Conservation (phyloP, 2,888 invertebrate genomes). For the Blera fallax region DNA sequence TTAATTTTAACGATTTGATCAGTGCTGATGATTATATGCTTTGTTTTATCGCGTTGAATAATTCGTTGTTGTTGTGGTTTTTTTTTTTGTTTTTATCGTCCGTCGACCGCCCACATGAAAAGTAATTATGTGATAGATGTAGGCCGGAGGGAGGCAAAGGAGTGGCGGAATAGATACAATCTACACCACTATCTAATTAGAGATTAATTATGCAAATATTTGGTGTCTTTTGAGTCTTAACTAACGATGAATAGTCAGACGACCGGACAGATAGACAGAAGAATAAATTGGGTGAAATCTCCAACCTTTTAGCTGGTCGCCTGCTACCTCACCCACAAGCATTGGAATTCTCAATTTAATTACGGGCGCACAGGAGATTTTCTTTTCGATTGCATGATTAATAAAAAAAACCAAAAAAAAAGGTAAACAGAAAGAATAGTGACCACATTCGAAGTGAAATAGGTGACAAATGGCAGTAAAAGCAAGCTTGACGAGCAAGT, state of each 20-base stretch:
- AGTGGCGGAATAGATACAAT: constrained; percentile 41
- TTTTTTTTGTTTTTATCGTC: constrained; percentile 12
- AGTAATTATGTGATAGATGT: constrained; percentile 40
- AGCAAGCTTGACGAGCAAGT: constrained; percentile 37
- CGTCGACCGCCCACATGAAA: constrained; percentile 56
- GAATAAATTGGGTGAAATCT: constrained; percentile 40
- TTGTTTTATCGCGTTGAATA: constrained; percentile 18
- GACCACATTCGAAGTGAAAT: background rate
- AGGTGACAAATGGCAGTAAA: background rate
- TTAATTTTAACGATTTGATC: constrained; percentile 63
- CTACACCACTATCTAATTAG: constrained; percentile 64
- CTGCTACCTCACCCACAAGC: background rate
- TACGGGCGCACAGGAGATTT: constrained; percentile 33
- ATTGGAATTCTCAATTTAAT: constrained; percentile 45
- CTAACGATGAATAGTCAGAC: background rate
- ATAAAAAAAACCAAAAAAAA: background rate
- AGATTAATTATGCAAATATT: constrained; percentile 72
- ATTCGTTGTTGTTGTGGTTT: constrained; percentile 14
- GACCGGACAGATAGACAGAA: constrained; percentile 18
- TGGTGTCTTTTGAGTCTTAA: constrained; percentile 36
- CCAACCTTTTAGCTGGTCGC: background rate
- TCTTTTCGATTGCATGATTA: constrained; percentile 16
- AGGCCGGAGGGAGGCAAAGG: background rate
- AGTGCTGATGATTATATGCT: constrained; percentile 24
- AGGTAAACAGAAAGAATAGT: background rate